These are phyloP conservation scores for Squalus acanthias DNA, from an alignment of 2,797 vertebrate species.

Conservation along the genomic window DNA sequence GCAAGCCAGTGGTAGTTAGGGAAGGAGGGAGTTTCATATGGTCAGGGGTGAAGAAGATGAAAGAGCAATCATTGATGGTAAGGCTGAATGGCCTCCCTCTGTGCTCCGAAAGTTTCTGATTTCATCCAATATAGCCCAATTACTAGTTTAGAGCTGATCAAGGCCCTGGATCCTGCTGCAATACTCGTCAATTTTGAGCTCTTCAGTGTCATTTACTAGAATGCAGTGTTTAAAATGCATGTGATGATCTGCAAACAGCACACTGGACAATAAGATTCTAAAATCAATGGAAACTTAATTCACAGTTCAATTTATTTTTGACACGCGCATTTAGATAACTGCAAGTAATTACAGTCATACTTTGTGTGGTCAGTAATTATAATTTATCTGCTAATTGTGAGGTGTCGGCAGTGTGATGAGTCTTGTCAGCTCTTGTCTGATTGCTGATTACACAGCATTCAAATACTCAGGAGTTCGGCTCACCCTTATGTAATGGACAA, in stretches of 20 bases:
- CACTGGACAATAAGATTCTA: not conserved
- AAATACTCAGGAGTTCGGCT: not conserved
- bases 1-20: not conserved
- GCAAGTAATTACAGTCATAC: not conserved
- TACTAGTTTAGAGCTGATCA: no score
- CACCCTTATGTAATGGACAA: not conserved
- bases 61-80: not conserved
- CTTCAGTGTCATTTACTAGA: not conserved
- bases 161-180: not conserved
- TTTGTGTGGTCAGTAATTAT: not conserved
- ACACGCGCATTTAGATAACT: not conserved
- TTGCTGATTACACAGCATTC: not conserved
- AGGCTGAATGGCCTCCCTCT: not conserved
- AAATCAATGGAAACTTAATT: conserved; percentile 20
- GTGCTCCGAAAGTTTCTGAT: not conserved
- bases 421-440: not conserved
- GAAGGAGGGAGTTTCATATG: not conserved
- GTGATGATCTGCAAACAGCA: not conserved
- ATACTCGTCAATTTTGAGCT: not conserved
- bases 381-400: conserved; percentile 19
- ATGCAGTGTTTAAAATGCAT: not conserved
- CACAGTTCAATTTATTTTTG: not conserved
- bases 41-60: not conserved
- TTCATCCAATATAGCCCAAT: not conserved
- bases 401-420: not conserved